Evolutionary conservation across 1,140 invertebrate genomes (phyloP).

Genomic region (Drosophila arawakana): DNA sequence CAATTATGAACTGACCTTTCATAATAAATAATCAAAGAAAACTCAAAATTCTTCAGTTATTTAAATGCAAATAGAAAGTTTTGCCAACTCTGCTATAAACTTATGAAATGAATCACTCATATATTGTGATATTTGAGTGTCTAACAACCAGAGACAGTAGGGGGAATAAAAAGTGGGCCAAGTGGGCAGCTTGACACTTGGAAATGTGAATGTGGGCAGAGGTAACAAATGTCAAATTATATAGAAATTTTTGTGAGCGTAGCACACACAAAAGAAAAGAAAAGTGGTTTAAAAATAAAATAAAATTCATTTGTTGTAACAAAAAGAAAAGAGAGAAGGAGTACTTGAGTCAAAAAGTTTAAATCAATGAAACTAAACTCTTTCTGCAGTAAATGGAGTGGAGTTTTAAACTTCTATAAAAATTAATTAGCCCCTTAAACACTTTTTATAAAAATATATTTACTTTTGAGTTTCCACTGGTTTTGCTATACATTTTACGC

Average conservation of each 20-base stretch:
- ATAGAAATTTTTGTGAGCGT: background rate
- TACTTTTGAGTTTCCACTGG: slow-evolving; percentile 7
- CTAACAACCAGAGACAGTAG: too few species aligned
- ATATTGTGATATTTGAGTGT: slow-evolving; percentile 21
- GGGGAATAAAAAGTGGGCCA: slow-evolving; percentile 33
- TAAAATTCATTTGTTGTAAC: background rate
- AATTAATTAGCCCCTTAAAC: background rate
- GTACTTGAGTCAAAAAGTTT: too few species aligned
- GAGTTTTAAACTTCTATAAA: background rate
- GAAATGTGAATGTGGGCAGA: slow-evolving; percentile 15
- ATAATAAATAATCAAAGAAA: too few species aligned
- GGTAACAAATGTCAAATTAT: slow-evolving; percentile 5
- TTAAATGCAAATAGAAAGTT: slow-evolving; percentile 17
- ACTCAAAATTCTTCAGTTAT: background rate
- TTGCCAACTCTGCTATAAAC: background rate
- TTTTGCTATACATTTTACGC: slow-evolving; percentile 9
- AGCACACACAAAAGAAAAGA: background rate
- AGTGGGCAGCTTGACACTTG: slow-evolving; percentile 42
- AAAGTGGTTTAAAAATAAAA: background rate
- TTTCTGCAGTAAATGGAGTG: background rate
- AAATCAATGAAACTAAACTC: background rate
- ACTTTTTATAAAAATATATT: background rate
- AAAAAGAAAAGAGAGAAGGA: background rate
- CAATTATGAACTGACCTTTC: too few species aligned
- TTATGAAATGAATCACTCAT: slow-evolving; percentile 8